Percentiles rank a stretch among this genome's conserved stretches.
These are phyloP conservation scores for Chamaea fasciata DNA, from an alignment of 2,113 vertebrate species.

Conservation along the genomic window DNA sequence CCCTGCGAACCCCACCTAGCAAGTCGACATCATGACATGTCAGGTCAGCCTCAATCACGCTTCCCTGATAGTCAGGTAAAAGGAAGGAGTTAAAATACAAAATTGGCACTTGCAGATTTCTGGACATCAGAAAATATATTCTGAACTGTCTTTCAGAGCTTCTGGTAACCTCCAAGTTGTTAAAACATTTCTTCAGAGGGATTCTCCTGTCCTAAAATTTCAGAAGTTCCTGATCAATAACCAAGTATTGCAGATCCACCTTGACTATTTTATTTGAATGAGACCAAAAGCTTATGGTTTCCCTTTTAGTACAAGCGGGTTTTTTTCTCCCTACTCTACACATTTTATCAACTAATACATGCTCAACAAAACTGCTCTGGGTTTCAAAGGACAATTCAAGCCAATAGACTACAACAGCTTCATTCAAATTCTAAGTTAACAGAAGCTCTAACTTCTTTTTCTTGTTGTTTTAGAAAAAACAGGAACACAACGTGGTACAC, in stretches of 20 bases:
- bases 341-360: slow-evolving; percentile 3
- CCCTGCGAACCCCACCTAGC: slow-evolving; percentile 83
- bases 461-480: slow-evolving; percentile 6
- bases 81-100: slow-evolving; percentile 90
- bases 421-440: slow-evolving; percentile 70
- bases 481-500: slow-evolving; percentile 44
- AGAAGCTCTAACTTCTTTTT: slow-evolving; percentile 47
- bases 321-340: background rate
- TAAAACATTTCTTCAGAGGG: slow-evolving; percentile 39
- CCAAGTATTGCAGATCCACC: background rate
- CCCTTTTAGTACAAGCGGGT: background rate
- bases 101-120: slow-evolving; percentile 76
- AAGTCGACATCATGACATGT: slow-evolving; percentile 86
- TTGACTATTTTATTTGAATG: background rate
- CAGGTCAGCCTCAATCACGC: slow-evolving; percentile 85
- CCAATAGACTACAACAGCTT: slow-evolving; percentile 29
- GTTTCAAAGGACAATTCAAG: slow-evolving; percentile 36
- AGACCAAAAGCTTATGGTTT: slow-evolving; percentile 27
- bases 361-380: background rate
- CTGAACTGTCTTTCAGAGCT: slow-evolving; percentile 73
- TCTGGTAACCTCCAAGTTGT: slow-evolving; percentile 76
- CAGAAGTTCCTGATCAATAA: background rate
- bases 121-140: slow-evolving; percentile 78
- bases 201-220: slow-evolving; percentile 41
- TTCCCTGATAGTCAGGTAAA: slow-evolving; percentile 96